These are phyloP conservation scores for Zaprionus ghesquierei DNA, from an alignment of 1,140 invertebrate species.

Conservation along the genomic window DNA sequence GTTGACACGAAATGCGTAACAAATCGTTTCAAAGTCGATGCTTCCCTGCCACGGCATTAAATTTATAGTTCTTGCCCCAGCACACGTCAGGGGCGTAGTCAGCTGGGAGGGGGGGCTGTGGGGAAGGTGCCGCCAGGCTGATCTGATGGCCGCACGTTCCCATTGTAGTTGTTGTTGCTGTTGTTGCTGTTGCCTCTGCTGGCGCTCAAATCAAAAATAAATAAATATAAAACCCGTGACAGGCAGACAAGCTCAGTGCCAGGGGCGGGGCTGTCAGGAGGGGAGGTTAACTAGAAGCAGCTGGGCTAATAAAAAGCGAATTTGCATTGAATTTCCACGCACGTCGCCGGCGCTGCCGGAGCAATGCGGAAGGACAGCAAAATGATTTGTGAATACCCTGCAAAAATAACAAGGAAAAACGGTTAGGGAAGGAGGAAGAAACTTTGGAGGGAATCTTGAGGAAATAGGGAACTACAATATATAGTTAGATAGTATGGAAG, in stretches of 20 bases:
- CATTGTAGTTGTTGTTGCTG: not conserved
- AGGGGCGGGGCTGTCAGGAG: not conserved
- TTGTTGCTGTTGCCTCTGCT: constrained; percentile 5
- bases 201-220: constrained; percentile 74
- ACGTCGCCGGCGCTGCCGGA: constrained; percentile 19
- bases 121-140: constrained; percentile 6
- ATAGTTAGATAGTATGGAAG: no score
- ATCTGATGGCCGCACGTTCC: constrained; percentile 19
- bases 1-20: constrained; percentile 80
- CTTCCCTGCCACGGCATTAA: constrained; percentile 48
- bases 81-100: constrained; percentile 28
- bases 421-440: not conserved
- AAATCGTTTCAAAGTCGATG: constrained; percentile 69
- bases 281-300: constrained; percentile 35
- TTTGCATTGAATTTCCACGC: constrained; percentile 62
- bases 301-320: constrained; percentile 60
- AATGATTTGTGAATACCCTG: constrained; percentile 9
- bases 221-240: constrained; percentile 68
- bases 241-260: constrained; percentile 4
- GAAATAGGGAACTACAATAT: not conserved
- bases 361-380: constrained; percentile 8
- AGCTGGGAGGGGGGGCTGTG: not conserved
- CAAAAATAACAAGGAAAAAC: not conserved
- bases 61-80: constrained; percentile 70
- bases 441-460: not conserved